Evolutionary conservation across 2,113 vertebrate species (phyloP).

Genomic region (Brienomyrus longianalis): DNA sequence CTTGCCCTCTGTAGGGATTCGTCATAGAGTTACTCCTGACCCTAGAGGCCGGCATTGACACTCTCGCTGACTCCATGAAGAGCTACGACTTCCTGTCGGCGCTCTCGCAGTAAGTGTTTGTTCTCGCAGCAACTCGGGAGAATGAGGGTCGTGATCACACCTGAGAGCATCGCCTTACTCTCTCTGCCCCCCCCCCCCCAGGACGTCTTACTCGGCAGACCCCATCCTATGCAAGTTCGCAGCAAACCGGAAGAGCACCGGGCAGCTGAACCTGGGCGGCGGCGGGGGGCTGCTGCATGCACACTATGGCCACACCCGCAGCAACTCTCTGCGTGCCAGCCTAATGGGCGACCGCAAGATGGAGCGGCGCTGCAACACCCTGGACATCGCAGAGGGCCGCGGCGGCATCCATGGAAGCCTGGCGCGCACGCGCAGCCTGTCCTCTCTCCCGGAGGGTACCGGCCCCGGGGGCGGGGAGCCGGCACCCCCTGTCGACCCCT

Average conservation of each 20-base stretch:
- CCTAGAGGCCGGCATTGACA: constrained; percentile 91
- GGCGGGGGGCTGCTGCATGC: constrained; percentile 63
- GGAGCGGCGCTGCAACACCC: constrained; percentile 88
- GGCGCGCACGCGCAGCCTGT: constrained; percentile 91
- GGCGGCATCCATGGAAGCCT: constrained; percentile 80
- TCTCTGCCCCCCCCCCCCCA: constrained; percentile 27
- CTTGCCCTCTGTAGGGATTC: constrained; percentile 71
- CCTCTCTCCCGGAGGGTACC: constrained; percentile 79
- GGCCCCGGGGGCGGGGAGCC: constrained; percentile 56
- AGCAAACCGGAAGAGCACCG: constrained; percentile 94
- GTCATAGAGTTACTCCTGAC: constrained; percentile 96
- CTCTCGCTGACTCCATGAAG: constrained; percentile 89
- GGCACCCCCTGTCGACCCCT: constrained; percentile 79
- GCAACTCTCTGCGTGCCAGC: constrained; percentile 85
- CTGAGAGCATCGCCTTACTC: neutral
- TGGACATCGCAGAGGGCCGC: constrained; percentile 84
- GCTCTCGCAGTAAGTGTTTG: constrained; percentile 82
- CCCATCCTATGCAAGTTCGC: constrained; percentile 86
- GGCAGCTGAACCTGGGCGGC: constrained; percentile 79
- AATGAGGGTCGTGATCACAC: neutral
- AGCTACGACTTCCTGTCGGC: constrained; percentile 91
- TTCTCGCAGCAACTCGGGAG: neutral
- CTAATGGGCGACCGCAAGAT: constrained; percentile 74
- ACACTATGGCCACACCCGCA: constrained; percentile 69
- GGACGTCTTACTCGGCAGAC: constrained; percentile 71